Base-by-base conservation (phyloP, 2,113 vertebrate species). In the Corythornis vintsioides region DNA sequence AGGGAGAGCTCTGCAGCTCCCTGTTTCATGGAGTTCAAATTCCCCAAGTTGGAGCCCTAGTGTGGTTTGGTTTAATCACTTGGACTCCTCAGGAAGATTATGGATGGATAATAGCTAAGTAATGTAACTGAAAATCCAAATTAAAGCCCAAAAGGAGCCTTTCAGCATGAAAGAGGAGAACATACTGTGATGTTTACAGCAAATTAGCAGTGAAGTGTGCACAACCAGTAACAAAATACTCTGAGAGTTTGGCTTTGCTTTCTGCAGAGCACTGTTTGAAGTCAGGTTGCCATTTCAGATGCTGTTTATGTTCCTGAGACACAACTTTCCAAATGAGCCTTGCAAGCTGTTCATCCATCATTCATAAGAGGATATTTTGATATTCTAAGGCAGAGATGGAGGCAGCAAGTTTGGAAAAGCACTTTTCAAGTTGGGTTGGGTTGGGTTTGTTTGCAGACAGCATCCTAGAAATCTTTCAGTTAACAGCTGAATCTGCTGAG, bases 231-330 rank as follows among this genome's bases (percentile, higher is more conserved):
- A 86, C 66, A 79, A 90, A 93, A 94, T 28, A 75, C 17, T 88
- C 77, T 22, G 69, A 11, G 77, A 71, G 61, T n/a, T 57, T 95
- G 96, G 96, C 92, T 95, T 69, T 57, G 73, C 40, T 69, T 93
- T 86, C 25, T 69, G 61, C n/a, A 76, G 38, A 90, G 57, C 72
- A 69, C 31, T 83, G 70, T 86, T 75, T 81, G 52, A 84, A 95
- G 81, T 86, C 86, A 92, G 86, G 88, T 96, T 90, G 96, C 11
- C 5, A 61, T 89, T 93, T 96, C 93, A 94, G 95, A 95, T 93
- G 93, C 90, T 96, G 86, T 96, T 94, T 95, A 79, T 61, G 70
- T 93, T 93, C 88, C 95, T 73, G 56, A 79, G 89, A 29, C 95
- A 90, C 76, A 96, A 48, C 42, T 67, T 81, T 61, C 80, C 65